These are phyloP conservation scores for Galaxias olidus DNA, from an alignment of 2,797 vertebrate genomes.

Conservation along the genomic window DNA sequence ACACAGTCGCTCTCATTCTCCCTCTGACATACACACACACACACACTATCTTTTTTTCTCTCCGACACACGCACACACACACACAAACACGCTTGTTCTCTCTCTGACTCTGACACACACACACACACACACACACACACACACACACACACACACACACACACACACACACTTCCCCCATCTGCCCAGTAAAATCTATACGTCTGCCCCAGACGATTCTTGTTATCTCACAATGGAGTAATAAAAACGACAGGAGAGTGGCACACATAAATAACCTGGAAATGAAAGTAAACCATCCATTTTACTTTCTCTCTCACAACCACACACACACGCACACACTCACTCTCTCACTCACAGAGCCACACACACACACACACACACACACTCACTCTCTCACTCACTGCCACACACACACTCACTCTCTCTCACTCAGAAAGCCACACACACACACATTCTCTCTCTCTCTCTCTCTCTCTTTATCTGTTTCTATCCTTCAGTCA, in stretches of 20 bases:
- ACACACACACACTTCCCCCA: background rate
- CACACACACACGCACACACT: too few species aligned
- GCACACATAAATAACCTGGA: too few species aligned
- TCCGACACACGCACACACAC: background rate
- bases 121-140: background rate
- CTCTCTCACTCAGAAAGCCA: too few species aligned
- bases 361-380: too few species aligned
- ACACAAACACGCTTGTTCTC: background rate
- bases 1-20: background rate
- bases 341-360: too few species aligned
- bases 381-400: too few species aligned
- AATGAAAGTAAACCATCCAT: too few species aligned
- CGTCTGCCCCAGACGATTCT: slow-evolving; percentile 1
- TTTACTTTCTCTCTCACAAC: too few species aligned
- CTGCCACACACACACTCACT: too few species aligned
- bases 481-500: too few species aligned
- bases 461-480: too few species aligned
- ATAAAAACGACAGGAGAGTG: background rate
- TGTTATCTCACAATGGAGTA: slow-evolving; percentile 9
- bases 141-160: background rate
- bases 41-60: background rate
- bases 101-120: background rate
- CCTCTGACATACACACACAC: background rate
- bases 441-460: too few species aligned
- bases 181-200: slow-evolving; percentile 10